Conservation (phyloP, 1,140 invertebrate species). For the Rhopalosiphum maidis region DNA sequence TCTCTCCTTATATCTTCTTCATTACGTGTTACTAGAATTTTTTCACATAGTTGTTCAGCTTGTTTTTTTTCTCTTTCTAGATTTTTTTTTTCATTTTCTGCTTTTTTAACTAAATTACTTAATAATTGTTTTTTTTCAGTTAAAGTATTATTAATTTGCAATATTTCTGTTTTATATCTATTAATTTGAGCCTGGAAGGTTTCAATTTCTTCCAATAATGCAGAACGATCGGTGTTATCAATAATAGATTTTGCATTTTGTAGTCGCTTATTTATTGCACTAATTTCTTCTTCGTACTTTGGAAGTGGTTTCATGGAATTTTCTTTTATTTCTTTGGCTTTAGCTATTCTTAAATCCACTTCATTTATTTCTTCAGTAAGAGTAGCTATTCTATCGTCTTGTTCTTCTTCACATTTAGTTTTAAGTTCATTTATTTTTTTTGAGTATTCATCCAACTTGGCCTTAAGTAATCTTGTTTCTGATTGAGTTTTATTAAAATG, state of each 20-base stretch:
- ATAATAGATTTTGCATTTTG: background rate
- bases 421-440: constrained; percentile 14
- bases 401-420: constrained; percentile 51
- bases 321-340: background rate
- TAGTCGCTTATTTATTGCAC: background rate
- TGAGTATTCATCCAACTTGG: constrained; percentile 14
- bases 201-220: constrained; percentile 20
- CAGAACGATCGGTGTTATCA: constrained; percentile 13
- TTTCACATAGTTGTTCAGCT: constrained; percentile 24
- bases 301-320: background rate
- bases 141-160: constrained; percentile 16
- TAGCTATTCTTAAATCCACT: constrained; percentile 27
- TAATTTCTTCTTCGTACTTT: background rate
- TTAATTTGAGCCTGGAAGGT: background rate
- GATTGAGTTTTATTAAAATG: background rate
- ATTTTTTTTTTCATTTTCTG: constrained; percentile 14
- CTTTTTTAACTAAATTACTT: background rate
- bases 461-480: background rate
- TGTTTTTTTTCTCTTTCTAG: background rate
- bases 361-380: constrained; percentile 37
- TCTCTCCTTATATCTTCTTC: constrained; percentile 36
- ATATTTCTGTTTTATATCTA: background rate
- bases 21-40: background rate
- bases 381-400: constrained; percentile 35
- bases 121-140: background rate